Evolutionary conservation across 2,113 vertebrate genomes (phyloP).

Genomic region (Cathartes aura): DNA sequence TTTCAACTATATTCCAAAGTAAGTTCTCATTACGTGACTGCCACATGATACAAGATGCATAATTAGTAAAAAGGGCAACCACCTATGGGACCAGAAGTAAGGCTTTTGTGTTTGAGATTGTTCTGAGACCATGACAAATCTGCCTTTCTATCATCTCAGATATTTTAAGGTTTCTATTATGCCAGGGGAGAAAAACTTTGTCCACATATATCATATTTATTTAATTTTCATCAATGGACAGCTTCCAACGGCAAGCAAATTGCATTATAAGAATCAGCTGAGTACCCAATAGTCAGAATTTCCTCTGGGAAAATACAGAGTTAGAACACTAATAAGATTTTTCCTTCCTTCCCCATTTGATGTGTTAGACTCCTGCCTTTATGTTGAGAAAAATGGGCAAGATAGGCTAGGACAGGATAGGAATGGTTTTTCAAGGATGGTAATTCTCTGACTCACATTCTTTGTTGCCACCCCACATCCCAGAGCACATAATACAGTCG

Average conservation of each 20-base stretch:
- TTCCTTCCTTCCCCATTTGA: neutral
- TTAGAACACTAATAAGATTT: neutral
- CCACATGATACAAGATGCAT: neutral
- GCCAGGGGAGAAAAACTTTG: neutral
- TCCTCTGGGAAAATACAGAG: neutral
- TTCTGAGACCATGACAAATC: neutral
- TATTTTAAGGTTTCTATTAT: neutral
- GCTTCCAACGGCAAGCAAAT: neutral
- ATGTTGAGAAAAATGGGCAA: neutral
- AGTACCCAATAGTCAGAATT: neutral
- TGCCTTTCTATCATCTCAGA: neutral
- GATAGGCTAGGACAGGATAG: neutral
- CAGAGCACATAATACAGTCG: neutral
- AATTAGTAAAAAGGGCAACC: neutral
- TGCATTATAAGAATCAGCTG: neutral
- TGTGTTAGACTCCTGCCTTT: neutral
- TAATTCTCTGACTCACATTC: neutral
- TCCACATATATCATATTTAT: neutral
- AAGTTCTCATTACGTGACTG: neutral
- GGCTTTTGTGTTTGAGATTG: neutral
- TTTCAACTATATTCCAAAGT: neutral
- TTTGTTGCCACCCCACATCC: neutral
- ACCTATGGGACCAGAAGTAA: neutral
- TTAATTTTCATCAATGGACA: neutral
- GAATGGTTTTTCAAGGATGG: neutral